These are phyloP conservation scores for Temnothorax longispinosus DNA, from an alignment of 1,140 invertebrate species.

Conservation along the genomic window DNA sequence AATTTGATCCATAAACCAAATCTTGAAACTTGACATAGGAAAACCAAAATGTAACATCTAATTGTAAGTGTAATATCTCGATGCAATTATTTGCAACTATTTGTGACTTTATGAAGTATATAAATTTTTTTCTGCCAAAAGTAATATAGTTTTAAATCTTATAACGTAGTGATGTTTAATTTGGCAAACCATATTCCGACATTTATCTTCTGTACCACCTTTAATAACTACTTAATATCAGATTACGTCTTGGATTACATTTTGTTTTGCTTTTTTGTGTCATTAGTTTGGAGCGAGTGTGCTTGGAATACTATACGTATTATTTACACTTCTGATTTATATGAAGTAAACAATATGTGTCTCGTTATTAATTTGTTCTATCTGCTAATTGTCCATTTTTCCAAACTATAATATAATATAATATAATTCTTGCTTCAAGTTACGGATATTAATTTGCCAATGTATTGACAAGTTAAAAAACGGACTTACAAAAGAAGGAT, in stretches of 20 bases:
- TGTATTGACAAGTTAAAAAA: slow-evolving; percentile 6
- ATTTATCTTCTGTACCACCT: not conserved
- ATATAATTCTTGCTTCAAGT: not conserved
- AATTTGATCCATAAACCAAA: not conserved
- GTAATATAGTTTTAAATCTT: not conserved
- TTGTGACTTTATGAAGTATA: not conserved
- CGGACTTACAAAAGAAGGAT: not conserved
- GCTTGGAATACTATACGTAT: not conserved
- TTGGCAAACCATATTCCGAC: not conserved
- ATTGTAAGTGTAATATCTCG: not conserved
- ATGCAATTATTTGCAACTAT: not conserved
- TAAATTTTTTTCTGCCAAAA: not conserved
- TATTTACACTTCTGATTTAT: not conserved
- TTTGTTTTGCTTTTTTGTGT: not conserved
- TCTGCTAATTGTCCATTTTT: not conserved
- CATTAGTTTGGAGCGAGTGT: not conserved
- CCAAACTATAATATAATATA: not conserved
- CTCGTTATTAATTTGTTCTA: not conserved
- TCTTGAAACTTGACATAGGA: not conserved
- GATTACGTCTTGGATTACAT: not conserved
- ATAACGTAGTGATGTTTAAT: not conserved
- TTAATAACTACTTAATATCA: not conserved
- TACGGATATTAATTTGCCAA: slow-evolving; percentile 2
- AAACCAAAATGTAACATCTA: not conserved
- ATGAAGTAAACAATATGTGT: not conserved